Conservation (phyloP, 2,888 invertebrate genomes). For the Dolichopus griseipennis region DNA sequence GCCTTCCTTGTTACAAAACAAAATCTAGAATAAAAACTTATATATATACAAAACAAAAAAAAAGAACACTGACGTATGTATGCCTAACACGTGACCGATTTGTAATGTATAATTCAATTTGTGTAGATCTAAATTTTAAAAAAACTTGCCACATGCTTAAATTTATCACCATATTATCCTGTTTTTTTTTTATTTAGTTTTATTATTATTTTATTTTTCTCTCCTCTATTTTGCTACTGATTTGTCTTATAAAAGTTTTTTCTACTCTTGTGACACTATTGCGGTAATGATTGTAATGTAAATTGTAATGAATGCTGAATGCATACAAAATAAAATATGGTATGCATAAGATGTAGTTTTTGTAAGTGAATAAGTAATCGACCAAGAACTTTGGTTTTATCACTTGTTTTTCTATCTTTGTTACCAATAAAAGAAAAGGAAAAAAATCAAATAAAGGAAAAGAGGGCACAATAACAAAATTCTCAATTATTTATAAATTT, state of each 20-base stretch:
- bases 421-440: no score
- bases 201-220: background rate
- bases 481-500: no score
- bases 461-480: no score
- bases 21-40: no score
- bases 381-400: no score
- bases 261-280: background rate
- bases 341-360: background rate
- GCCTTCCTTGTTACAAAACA: no score
- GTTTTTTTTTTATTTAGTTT: background rate
- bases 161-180: conserved; percentile 4
- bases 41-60: background rate
- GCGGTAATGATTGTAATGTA: no score
- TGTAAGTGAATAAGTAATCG: no score
- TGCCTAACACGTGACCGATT: conserved; percentile 8
- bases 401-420: no score
- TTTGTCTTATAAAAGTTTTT: background rate
- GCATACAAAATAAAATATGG: no score
- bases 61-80: background rate
- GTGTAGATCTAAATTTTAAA: background rate
- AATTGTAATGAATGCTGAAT: no score
- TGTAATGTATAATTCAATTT: conserved; percentile 3
- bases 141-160: conserved; percentile 4
- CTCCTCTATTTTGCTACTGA: background rate
- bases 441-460: no score